Evolutionary conservation across 2,113 vertebrate genomes (phyloP).

Genomic region (Lamprotornis superbus): DNA sequence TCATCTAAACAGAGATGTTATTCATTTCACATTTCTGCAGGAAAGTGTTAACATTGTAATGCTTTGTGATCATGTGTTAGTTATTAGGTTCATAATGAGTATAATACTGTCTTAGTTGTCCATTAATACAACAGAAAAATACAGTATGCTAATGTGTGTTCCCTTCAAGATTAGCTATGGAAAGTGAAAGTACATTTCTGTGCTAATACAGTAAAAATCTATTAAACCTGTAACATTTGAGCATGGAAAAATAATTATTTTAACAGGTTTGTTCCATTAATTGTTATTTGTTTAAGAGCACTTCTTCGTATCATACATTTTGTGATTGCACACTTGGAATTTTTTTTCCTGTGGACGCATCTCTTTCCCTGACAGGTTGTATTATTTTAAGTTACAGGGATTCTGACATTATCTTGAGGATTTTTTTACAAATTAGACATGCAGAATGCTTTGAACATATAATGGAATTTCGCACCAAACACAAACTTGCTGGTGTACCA

Average conservation of each 20-base stretch:
- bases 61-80: slow-evolving; percentile 28
- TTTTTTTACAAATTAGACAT: slow-evolving; percentile 1
- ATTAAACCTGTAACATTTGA: slow-evolving; percentile 60
- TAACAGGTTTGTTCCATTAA: slow-evolving; percentile 63
- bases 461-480: background rate
- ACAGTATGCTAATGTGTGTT: slow-evolving; percentile 56
- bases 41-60: slow-evolving; percentile 58
- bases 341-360: slow-evolving; percentile 32
- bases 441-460: slow-evolving; percentile 2
- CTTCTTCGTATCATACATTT: slow-evolving; percentile 40
- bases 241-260: slow-evolving; percentile 62
- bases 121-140: slow-evolving; percentile 67
- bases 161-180: slow-evolving; percentile 56
- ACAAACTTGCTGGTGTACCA: background rate
- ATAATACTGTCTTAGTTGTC: slow-evolving; percentile 50
- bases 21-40: slow-evolving; percentile 50
- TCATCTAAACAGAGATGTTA: slow-evolving; percentile 25
- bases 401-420: background rate
- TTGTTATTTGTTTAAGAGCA: slow-evolving; percentile 45
- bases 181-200: slow-evolving; percentile 58
- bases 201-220: slow-evolving; percentile 67
- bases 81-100: slow-evolving; percentile 62
- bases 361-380: slow-evolving; percentile 44
- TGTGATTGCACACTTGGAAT: slow-evolving; percentile 7
- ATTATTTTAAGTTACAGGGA: background rate